Base-by-base conservation (phyloP, 1,140 invertebrate species). In the Lerema accius region DNA sequence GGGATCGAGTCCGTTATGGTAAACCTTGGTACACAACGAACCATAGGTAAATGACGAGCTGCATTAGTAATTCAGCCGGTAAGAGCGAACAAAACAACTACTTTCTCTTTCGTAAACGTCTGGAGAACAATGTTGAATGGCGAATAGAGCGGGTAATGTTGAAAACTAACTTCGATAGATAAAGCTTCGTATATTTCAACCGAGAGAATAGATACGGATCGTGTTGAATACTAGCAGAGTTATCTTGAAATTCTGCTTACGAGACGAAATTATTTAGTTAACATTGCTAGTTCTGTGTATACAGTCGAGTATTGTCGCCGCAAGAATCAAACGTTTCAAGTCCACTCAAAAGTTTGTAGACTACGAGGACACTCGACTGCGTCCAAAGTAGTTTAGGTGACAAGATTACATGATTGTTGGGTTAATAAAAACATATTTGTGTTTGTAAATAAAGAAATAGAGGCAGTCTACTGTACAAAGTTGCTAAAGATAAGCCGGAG, bases 101-200 rank as follows among this genome's bases (percentile, higher is more conserved):
- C 75, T 77, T 76, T 78, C 76, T 70, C 76, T 84, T 76, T 80
- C 74, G 80, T 75, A 73, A 75, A 76, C 76, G 71, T 80, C 82
- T 82, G 69, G 71, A 70, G 69, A 76, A 78, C 75, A 76, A 77
- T 80, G 66, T 70, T 66, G 45, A 62, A 71, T 70, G 26, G 28
- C 16, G 55, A 59, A 76, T 63, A 71, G 66, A 51, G 59, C 61
- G 65, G 61, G 59, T 65, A 69, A 55, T 63, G 64, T 66, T 69
- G 63, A 65, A 71, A 71, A 71, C 64, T 73, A 67, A 69, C 58
- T 73, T 73, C 67, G 66, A 77, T 74, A 60, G 73, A 59, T 59
- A 59, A 59, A 59, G 42, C 55, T 59, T 35, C 26, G 55, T 43
- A 60, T 67, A 67, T 67, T 67, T 67, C 65, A 62, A 67, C 50